A percentile compares a stretch with the other conserved stretches of the same genome.
phyloP scores from a whole-genome alignment of 2,113 vertebrate species.

The Aegithalos caudatus region DNA sequence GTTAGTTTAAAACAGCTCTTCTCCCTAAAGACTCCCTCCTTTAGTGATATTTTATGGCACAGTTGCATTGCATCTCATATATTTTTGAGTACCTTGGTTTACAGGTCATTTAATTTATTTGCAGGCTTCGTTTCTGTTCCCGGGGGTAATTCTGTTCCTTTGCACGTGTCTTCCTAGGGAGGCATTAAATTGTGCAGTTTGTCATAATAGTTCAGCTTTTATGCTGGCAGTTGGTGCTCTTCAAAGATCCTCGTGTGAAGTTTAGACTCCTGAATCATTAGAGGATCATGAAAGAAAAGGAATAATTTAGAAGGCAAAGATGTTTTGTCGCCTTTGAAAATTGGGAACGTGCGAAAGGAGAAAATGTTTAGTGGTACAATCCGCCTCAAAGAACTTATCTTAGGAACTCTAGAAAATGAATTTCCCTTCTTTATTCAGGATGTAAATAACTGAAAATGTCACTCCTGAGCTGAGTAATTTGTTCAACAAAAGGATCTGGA shows the following conservation, averaged over 20 bases:
- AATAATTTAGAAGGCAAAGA: slow-evolving; percentile 52
- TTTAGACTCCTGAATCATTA: slow-evolving; percentile 46
- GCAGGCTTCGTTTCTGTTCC: background rate
- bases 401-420: slow-evolving; percentile 16
- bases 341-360: background rate
- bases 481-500: slow-evolving; percentile 62
- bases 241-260: slow-evolving; percentile 48
- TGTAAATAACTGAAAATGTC: slow-evolving; percentile 62
- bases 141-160: slow-evolving; percentile 7
- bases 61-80: slow-evolving; percentile 23
- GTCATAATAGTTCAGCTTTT: slow-evolving; percentile 58
- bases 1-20: background rate
- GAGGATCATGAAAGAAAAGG: slow-evolving; percentile 50
- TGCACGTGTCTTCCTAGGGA: slow-evolving; percentile 16
- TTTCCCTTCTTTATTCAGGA: slow-evolving; percentile 47
- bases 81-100: slow-evolving; percentile 53
- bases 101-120: slow-evolving; percentile 59
- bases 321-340: slow-evolving; percentile 64
- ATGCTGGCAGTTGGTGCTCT: slow-evolving; percentile 37
- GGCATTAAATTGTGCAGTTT: slow-evolving; percentile 43
- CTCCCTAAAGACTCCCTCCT: background rate
- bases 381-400: slow-evolving; percentile 35
- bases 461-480: slow-evolving; percentile 66
- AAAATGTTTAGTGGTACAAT: slow-evolving; percentile 38
- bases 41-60: background rate